Base-by-base conservation (phyloP, 2,888 invertebrate genomes). In the Melitaea athalia region DNA sequence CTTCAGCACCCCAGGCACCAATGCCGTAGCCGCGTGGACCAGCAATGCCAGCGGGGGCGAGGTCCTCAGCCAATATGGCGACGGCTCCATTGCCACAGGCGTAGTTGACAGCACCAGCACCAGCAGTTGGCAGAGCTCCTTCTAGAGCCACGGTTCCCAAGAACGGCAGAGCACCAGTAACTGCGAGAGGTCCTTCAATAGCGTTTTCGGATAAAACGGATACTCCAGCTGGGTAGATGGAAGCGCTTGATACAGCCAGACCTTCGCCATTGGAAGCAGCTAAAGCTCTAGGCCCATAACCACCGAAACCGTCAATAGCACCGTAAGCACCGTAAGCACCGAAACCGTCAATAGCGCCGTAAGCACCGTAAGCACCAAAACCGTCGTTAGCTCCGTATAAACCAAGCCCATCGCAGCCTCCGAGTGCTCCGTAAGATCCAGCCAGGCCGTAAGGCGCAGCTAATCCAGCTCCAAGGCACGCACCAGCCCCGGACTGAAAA, bases 131-230 rank as follows among this genome's bases (percentile, higher is more conserved):
- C 49, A 78, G 64, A 0, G 53, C 62, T 42, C 78, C 78, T n/a
- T 77, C 78, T 38, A 80, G 70, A 33, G 70, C 76, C 14, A 81
- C 80, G 8, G 79, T 77, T 59, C 77, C 76, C 64, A 80, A 55
- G 74, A 80, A 78, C 3, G 81, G 81, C 64, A 81, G 71, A 60
- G 74, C 77, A 12, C 80, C 81, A 12, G 57, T 64, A n/a, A 78
- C 77, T 17, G 76, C 73, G 5, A 81, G 65, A 3, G 70, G 62
- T 3, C 83, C 83, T 64, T 77, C 78, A 50, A 80, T 78, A 0
- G 65, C 75, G 67, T 81, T 80, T 63, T 83, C 81, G n/a, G 81
- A 81, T 8, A 76, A 64, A 12, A 83, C 78, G 11, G 81, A 74
- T 33, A 83, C 70, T 12, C 83, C 83, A 45, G 68, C 73, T 8